A percentile compares a stretch with the other conserved stretches of the same genome.
Conservation (phyloP, 2,797 vertebrate species). For the Chrysocyon brachyurus region DNA sequence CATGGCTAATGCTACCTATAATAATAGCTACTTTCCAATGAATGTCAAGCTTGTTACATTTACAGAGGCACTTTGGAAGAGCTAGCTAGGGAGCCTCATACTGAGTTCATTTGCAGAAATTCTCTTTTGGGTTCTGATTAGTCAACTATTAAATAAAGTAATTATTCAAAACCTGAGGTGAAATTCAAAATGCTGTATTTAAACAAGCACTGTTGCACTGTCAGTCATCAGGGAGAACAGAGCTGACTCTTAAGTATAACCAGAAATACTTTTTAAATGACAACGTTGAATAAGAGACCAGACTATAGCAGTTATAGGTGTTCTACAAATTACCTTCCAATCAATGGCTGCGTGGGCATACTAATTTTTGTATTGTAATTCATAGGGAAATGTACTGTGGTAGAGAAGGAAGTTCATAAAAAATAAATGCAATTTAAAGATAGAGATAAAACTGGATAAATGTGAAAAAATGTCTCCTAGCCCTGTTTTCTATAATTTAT, state of each 20-base stretch:
- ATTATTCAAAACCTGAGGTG: slow-evolving; percentile 16
- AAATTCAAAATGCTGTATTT: neutral
- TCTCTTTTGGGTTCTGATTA: slow-evolving; percentile 11
- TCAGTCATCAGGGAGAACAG: neutral
- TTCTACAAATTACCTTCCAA: neutral
- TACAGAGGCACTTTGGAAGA: neutral
- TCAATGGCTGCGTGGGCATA: neutral
- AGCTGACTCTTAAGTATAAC: neutral
- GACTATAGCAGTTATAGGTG: neutral
- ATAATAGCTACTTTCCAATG: neutral
- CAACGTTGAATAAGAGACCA: neutral
- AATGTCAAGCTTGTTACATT: neutral
- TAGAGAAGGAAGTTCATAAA: neutral
- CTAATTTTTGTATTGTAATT: neutral
- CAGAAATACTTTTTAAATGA: neutral
- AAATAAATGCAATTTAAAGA: neutral
- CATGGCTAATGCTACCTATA: neutral
- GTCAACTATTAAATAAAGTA: neutral
- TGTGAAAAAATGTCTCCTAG: neutral
- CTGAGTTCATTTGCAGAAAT: neutral
- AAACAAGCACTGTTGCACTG: neutral
- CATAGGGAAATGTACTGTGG: neutral
- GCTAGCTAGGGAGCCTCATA: neutral
- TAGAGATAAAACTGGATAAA: neutral
- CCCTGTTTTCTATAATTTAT: neutral